phyloP scores from a whole-genome alignment of 2,113 vertebrate species.

The Erpornis zantholeuca region DNA sequence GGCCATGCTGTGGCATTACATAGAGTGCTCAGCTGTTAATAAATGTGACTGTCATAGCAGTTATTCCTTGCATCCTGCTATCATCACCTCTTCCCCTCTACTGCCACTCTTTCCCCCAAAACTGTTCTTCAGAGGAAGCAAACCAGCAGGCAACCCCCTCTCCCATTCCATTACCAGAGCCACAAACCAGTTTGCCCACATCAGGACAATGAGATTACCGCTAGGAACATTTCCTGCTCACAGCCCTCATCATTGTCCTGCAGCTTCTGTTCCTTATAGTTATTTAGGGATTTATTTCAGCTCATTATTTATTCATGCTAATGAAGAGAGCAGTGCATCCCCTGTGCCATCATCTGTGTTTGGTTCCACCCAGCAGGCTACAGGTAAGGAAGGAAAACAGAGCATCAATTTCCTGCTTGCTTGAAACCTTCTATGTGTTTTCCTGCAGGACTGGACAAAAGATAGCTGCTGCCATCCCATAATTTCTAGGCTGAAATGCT shows the following conservation, averaged over 20 bases:
- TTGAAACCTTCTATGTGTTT: background rate
- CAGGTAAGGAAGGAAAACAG: background rate
- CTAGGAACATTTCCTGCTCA: background rate
- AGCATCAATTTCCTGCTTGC: background rate
- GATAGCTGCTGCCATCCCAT: background rate
- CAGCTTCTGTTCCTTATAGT: background rate
- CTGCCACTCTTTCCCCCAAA: background rate
- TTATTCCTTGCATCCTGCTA: background rate
- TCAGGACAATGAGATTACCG: background rate
- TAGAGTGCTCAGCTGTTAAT: background rate
- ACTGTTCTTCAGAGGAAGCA: background rate
- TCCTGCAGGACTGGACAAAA: background rate
- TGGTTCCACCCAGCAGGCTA: background rate
- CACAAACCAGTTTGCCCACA: background rate
- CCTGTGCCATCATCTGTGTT: background rate
- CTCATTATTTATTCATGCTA: background rate
- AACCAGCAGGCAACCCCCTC: background rate
- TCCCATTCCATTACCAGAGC: background rate
- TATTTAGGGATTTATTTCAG: background rate
- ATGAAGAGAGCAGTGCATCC: background rate
- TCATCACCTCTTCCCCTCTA: background rate
- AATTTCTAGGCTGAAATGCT: background rate
- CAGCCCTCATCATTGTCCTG: background rate
- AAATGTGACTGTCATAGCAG: background rate
- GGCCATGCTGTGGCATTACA: background rate